Evolutionary conservation across 2,113 vertebrate genomes (phyloP).

Genomic region (Platanista minor): DNA sequence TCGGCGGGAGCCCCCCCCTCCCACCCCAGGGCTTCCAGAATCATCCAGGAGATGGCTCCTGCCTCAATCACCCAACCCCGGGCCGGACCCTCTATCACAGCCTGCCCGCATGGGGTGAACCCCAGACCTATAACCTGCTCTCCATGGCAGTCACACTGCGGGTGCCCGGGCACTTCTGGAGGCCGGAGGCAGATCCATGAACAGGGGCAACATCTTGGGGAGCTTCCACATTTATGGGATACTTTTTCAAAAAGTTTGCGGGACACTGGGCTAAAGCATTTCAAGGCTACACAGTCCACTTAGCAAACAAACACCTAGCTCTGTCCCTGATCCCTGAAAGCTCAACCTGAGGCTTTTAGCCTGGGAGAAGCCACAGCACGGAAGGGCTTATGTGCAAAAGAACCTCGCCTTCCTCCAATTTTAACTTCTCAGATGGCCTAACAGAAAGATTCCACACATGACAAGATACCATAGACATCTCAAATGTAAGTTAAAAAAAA

Average conservation of each 20-base stretch:
- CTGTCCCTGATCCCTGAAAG: not conserved
- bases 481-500: not conserved
- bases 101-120: not conserved
- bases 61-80: not conserved
- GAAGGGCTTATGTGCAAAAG: not conserved
- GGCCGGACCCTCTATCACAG: not conserved
- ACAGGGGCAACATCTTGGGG: not conserved
- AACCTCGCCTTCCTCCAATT: not conserved
- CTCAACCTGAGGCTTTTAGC: not conserved
- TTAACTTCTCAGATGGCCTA: not conserved
- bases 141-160: accelerated
- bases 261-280: not conserved
- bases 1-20: not conserved
- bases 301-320: not conserved
- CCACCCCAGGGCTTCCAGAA: not conserved
- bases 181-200: not conserved
- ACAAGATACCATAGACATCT: not conserved
- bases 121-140: not conserved
- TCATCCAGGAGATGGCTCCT: not conserved
- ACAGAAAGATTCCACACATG: not conserved
- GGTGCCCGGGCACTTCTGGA: not conserved
- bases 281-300: not conserved
- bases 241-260: not conserved
- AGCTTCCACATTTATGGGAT: not conserved
- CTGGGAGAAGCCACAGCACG: not conserved